Evolutionary conservation across 1,140 invertebrate species (phyloP).

Genomic region (Bombus soroeensis): DNA sequence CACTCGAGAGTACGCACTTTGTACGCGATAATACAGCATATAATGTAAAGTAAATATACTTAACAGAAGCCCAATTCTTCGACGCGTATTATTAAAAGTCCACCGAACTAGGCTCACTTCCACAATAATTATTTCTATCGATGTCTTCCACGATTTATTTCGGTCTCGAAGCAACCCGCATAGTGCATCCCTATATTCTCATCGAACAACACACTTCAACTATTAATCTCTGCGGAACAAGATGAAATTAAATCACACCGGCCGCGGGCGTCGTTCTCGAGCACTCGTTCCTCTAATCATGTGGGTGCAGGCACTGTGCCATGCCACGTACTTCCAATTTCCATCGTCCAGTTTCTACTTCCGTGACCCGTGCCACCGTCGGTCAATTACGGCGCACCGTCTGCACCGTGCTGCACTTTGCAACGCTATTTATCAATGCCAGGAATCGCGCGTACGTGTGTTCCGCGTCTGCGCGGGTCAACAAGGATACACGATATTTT

Average conservation of each 20-base stretch:
- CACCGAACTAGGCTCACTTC: not conserved
- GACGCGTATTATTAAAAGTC: not conserved
- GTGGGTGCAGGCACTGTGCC: not conserved
- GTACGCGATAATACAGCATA: not conserved
- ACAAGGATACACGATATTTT: slow-evolving; percentile 40
- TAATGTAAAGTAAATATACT: not conserved
- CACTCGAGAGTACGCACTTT: not conserved
- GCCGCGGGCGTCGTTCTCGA: not conserved
- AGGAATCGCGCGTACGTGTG: slow-evolving; percentile 30
- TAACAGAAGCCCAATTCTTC: not conserved
- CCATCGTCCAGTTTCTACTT: slow-evolving; percentile 26
- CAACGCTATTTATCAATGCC: slow-evolving; percentile 41
- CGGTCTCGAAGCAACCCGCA: too few species aligned
- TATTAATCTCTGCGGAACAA: slow-evolving; percentile 7
- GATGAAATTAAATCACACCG: not conserved
- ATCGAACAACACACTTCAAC: not conserved
- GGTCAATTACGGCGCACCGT: slow-evolving; percentile 32
- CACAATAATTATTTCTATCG: not conserved
- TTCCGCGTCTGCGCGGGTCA: slow-evolving; percentile 39
- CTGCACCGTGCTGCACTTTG: slow-evolving; percentile 33
- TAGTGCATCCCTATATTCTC: not conserved
- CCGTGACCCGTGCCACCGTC: slow-evolving; percentile 3
- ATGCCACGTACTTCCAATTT: slow-evolving; percentile 22
- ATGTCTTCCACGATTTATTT: not conserved
- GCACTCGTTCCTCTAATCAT: not conserved